These are phyloP conservation scores for Eugnorisma glareosa DNA, from an alignment of 2,888 invertebrate genomes.

Conservation along the genomic window DNA sequence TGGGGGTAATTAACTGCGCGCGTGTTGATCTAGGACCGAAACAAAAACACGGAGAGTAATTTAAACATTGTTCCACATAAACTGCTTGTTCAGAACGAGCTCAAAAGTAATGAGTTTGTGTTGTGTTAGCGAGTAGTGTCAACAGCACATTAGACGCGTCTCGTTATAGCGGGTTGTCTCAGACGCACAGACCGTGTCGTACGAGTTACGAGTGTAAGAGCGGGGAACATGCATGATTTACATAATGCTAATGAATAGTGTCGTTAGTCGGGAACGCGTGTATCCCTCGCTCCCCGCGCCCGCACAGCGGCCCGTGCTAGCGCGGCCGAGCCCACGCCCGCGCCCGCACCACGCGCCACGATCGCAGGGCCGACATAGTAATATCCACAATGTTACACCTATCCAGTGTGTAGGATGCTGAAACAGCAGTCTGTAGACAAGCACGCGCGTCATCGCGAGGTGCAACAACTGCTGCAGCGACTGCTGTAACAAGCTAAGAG, in stretches of 20 bases:
- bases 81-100: conserved; percentile 18
- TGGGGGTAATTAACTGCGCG: conserved; percentile 5
- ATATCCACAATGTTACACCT: neutral
- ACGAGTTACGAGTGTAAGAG: conserved; percentile 3
- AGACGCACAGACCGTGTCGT: neutral
- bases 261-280: conserved; percentile 20
- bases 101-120: conserved; percentile 36
- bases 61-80: conserved; percentile 36
- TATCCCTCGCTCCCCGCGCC: neutral
- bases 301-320: neutral
- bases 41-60: conserved; percentile 30
- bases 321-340: neutral
- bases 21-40: conserved; percentile 29
- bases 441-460: neutral
- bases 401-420: neutral
- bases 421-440: neutral
- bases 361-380: too few species aligned
- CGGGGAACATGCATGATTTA: conserved; percentile 30
- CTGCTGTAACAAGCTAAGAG: neutral
- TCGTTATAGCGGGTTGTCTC: neutral
- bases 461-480: neutral
- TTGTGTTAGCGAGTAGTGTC: conserved; percentile 7
- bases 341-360: neutral
- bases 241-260: conserved; percentile 52
- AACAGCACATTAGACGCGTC: conserved; percentile 21